phyloP scores from a whole-genome alignment of 2,888 invertebrate genomes.

The Busseola fusca region DNA sequence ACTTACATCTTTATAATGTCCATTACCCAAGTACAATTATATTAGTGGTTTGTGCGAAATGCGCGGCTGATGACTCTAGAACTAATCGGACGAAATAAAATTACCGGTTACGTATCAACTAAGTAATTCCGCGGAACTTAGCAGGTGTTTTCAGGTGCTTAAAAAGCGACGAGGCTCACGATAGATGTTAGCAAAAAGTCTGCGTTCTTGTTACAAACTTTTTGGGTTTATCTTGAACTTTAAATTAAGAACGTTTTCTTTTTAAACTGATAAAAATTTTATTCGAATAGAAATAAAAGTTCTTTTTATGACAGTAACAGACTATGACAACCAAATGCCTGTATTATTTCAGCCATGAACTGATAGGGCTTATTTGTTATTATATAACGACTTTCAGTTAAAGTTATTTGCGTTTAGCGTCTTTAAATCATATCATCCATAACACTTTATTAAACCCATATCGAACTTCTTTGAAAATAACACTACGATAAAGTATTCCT shows the following conservation, averaged over 20 bases:
- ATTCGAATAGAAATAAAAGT: not conserved
- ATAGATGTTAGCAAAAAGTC: slow-evolving; percentile 46
- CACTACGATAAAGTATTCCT: slow-evolving; percentile 44
- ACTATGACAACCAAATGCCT: not conserved
- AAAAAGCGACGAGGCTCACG: slow-evolving; percentile 41
- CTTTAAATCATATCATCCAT: slow-evolving; percentile 23
- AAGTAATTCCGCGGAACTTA: slow-evolving; percentile 58
- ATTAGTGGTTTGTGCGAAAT: slow-evolving; percentile 55
- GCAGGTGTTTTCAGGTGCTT: slow-evolving; percentile 51
- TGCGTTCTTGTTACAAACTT: slow-evolving; percentile 21
- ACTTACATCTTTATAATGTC: slow-evolving; percentile 52
- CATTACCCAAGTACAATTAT: slow-evolving; percentile 57
- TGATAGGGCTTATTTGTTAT: not conserved
- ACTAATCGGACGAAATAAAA: slow-evolving; percentile 77
- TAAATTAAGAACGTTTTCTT: slow-evolving; percentile 29
- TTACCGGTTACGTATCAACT: slow-evolving; percentile 60
- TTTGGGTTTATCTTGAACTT: slow-evolving; percentile 25
- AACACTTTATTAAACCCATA: slow-evolving; percentile 39
- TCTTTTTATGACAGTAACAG: not conserved
- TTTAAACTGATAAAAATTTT: not conserved
- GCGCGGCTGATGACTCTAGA: slow-evolving; percentile 74
- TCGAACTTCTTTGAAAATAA: slow-evolving; percentile 30
- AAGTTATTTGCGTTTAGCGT: slow-evolving; percentile 7
- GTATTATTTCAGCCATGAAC: slow-evolving; percentile 1
- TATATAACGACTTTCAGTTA: not conserved